Evolutionary conservation across 2,113 vertebrate species (phyloP), one percentile per base, ranked within the genome.

Genomic region (Indicator maculatus): DNA sequence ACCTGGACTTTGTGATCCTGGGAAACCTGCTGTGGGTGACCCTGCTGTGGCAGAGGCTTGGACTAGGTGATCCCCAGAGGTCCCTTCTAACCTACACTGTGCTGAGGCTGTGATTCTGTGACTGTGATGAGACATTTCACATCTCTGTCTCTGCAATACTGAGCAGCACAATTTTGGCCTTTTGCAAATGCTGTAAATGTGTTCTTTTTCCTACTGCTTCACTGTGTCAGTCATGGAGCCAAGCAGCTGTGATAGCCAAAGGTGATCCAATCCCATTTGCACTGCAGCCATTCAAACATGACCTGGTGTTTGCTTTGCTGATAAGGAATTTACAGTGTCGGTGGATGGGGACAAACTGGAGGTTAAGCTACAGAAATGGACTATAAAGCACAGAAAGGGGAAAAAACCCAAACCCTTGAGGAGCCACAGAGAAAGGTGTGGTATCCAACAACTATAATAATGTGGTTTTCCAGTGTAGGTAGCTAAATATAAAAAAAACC

Each of bases 401-500:
- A 77, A 52, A 36, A 41, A 41, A 12, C 7, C 27, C 26, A 59
- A 39, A 56, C 2, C 84, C 70, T 58, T 38, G 70, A 93, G 93
- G 93, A 97, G 95, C 94, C 82, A 79, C 90, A 94, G 33, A 95
- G 83, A 87, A 83, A 94, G 82, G 87, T 53, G 88, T 86, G 72
- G 84, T 76, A 87, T 97, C 96, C 97, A 97, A 97, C 59, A 78
- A 95, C 96, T 88, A 97, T 97, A 97, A 97, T 96, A 97, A 83
- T 96, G 97, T 2, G 95, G 97, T 97, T 97, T 97, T 96, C 90
- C 93, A 95, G 79, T 73, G 73, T 85, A 97, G 94, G 94, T 93
- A 94, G 97, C 95, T 95, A 96, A 97, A 95, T 95, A 95, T 96
- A 97, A 96, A 97, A 97, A 95, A 97, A 95, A 93, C 86, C 90